Evolutionary conservation across 2,888 invertebrate species (phyloP).

Genomic region (Pteria penguin): DNA sequence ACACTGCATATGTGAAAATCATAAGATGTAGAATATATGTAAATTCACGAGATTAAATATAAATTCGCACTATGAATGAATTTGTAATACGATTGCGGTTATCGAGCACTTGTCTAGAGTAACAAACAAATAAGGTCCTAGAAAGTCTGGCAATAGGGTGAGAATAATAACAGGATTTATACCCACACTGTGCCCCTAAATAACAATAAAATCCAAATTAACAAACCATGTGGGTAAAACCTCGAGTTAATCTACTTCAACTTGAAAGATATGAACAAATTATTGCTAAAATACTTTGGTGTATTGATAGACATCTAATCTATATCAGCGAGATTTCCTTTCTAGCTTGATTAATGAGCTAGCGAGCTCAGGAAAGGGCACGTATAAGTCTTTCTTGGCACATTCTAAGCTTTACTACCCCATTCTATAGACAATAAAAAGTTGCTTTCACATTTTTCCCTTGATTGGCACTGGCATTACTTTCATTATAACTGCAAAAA

Average conservation of each 20-base stretch:
- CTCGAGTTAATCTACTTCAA: conserved; percentile 15
- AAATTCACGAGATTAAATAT: too few species aligned
- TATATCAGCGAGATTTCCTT: not conserved
- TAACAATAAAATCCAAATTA: not conserved
- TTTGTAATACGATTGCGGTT: too few species aligned
- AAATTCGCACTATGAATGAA: too few species aligned
- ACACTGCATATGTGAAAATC: too few species aligned
- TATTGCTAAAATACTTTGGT: conserved; percentile 14
- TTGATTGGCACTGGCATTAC: conserved; percentile 24
- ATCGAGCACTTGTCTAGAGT: too few species aligned
- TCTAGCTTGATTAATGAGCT: conserved; percentile 20
- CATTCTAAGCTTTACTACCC: conserved; percentile 1
- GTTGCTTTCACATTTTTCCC: not conserved
- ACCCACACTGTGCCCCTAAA: not conserved
- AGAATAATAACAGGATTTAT: too few species aligned
- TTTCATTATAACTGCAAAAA: conserved; percentile 21
- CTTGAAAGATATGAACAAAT: conserved; percentile 34
- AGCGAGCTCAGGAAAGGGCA: conserved; percentile 16
- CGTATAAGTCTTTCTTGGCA: conserved; percentile 16
- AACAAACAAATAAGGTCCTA: too few species aligned
- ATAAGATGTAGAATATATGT: too few species aligned
- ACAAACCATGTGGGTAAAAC: conserved; percentile 7
- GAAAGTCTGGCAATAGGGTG: too few species aligned
- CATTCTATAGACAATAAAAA: conserved; percentile 23
- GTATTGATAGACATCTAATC: conserved; percentile 15